Evolutionary conservation across 37 sponge, comb jelly and placozoan species (phyloP).

Genomic region (Geodia barretti): DNA sequence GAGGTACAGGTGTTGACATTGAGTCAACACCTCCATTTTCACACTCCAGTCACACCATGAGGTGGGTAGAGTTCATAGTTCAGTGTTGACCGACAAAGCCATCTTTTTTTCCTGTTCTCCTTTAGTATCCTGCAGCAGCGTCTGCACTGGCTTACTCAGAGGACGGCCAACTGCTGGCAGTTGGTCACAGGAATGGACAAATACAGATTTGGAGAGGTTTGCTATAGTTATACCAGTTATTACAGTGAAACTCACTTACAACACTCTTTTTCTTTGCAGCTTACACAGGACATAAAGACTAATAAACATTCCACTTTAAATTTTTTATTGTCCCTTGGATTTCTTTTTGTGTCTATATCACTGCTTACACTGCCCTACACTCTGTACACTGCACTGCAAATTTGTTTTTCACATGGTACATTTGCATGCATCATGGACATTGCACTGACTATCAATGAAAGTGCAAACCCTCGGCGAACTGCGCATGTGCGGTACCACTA

Average conservation of each 20-base stretch:
- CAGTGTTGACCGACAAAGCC: background rate
- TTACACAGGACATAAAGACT: background rate
- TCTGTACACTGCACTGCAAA: too few relatives aligned
- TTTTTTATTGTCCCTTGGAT: too few relatives aligned
- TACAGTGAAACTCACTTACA: background rate
- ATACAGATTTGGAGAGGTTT: conserved; percentile 60
- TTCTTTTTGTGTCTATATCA: too few relatives aligned
- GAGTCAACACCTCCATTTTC: too few relatives aligned
- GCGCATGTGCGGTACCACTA: too few relatives aligned
- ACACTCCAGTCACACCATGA: background rate
- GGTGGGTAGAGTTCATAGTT: background rate
- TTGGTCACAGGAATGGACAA: conserved; percentile 53
- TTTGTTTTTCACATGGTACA: too few relatives aligned
- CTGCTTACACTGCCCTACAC: too few relatives aligned
- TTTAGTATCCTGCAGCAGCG: conserved; percentile 32
- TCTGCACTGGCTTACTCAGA: conserved; percentile 45
- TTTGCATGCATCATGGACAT: too few relatives aligned
- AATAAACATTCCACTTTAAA: background rate
- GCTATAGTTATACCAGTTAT: background rate
- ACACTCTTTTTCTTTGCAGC: conserved; percentile 2
- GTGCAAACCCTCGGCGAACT: too few relatives aligned
- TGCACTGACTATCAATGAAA: too few relatives aligned
- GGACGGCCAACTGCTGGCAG: conserved; percentile 47
- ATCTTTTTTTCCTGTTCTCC: background rate
- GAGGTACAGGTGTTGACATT: too few relatives aligned